Evolutionary conservation across 2,888 invertebrate species (phyloP), one percentile per base, ranked within the genome.

Genomic region (Ethmia dodecea): DNA sequence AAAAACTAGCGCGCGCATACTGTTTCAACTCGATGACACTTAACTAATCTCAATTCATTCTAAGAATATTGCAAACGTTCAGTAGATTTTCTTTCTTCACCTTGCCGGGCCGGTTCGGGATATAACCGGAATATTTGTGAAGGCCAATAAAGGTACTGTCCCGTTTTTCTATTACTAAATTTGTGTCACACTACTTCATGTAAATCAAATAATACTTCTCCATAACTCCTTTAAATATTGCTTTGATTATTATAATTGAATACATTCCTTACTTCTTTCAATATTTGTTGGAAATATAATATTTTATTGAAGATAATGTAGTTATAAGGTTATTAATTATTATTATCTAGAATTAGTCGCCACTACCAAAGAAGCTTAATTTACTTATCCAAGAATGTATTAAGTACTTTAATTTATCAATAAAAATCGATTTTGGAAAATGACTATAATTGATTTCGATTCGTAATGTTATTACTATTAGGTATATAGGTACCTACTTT

Each of bases 231-330:
- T 54, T 37, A 46, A 47, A 54, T 41, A 47, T 49, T 39, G 37
- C 42, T 45, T 43, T 31, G 2, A 25, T n/a, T n/a, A n/a, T n/a
- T n/a, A n/a, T n/a, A n/a, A n/a, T n/a, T n/a, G n/a, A 52, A 49
- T 46, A 67, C 75, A 76, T 77, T 77, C 77, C 74, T 66, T 41
- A 42, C 39, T 33, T 33, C 54, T 60, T 61, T 60, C 46, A 53
- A 58, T 53, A 55, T 71, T 69, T 64, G 63, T 70, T 73, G 49
- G 59, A 56, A 52, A 63, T 62, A 55, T 66, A 63, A 72, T 60
- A 60, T 59, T 71, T 72, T 68, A 67, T 72, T 71, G 72, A 55
- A 70, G 54, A 49, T 57, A 63, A 64, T 40, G 62, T 75, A 75
- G 71, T 42, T 47, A 56, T 75, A 76, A 74, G 75, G 64, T 61